These are phyloP conservation scores for Eubasilissa splendida DNA, from an alignment of 2,888 invertebrate genomes.

Conservation along the genomic window DNA sequence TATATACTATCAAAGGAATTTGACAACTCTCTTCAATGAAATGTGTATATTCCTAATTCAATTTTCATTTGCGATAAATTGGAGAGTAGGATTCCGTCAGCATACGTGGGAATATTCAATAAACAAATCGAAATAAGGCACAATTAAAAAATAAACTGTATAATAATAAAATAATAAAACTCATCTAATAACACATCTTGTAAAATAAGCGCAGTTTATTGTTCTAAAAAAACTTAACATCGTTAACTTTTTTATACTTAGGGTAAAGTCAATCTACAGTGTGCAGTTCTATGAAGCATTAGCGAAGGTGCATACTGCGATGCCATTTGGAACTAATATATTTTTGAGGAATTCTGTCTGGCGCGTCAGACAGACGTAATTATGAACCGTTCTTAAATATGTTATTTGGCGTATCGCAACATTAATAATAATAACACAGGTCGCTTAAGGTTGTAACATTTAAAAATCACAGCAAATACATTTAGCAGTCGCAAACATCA, in stretches of 20 bases:
- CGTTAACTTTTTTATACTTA: neutral
- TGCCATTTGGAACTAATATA: constrained; percentile 31
- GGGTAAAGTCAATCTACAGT: neutral
- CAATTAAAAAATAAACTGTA: neutral
- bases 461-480: too few relatives aligned
- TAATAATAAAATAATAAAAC: neutral
- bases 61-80: too few relatives aligned
- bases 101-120: too few relatives aligned
- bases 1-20: too few relatives aligned
- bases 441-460: too few relatives aligned
- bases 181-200: neutral
- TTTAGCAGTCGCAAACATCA: too few relatives aligned
- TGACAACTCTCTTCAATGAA: too few relatives aligned
- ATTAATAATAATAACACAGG: too few relatives aligned
- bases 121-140: too few relatives aligned
- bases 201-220: neutral
- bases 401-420: too few relatives aligned
- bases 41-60: too few relatives aligned
- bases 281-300: neutral
- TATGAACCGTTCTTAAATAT: neutral
- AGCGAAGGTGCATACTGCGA: neutral
- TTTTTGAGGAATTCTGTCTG: constrained; percentile 45
- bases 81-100: too few relatives aligned
- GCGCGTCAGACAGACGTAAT: neutral
- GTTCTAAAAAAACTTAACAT: neutral